Evolutionary conservation across 2,797 vertebrate species (phyloP), one percentile per base, ranked within the genome.

Genomic region (Sebastes matsubarae): DNA sequence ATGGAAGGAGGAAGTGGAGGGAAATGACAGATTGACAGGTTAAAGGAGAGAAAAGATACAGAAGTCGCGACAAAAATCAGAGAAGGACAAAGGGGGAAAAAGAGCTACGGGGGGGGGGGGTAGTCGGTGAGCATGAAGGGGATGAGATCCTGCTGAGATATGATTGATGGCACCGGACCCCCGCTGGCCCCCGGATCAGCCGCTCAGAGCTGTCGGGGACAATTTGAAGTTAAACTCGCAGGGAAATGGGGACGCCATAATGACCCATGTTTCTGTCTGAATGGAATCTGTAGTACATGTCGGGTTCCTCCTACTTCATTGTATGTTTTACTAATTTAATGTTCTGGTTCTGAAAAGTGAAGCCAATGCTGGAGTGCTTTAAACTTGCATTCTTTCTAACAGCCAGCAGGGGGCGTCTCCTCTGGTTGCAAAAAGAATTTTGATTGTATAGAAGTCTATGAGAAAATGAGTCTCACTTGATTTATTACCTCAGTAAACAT

Each of bases 101-200:
- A n/a, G 69, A 84, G 50, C 68, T 61, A 12, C 22, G 5, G 46
- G 54, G 69, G 34, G 8, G 65, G 20, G 34, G 36, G 36, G 12
- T 18, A 36, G 79, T n/a, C 8, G 2, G 81, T 32, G 69, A 77
- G 83, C 59, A 61, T 57, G 71, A 79, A 76, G 81, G 52, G 60
- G 75, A 66, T 16, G 46, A 65, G 68, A 50, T 34, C 69, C 81
- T 30, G 70, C 85, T 78, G 86, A 58, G 79, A 78, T 30, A 9
- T 89, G 91, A 91, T 84, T 88, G 87, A 89, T 79, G 81, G 83
- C 36, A 74, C 12, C 68, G 68, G 70, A 79, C 67, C 75, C 74
- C 88, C 3, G 16, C 68, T 73, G 72, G 59, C 32, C 79, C 78
- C 20, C 5, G 3, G 54, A 74, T 84, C 85, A 89, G 76, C 72